Evolutionary conservation across 2,113 vertebrate species (phyloP).

Genomic region (Sinocyclocheilus rhinocerous): DNA sequence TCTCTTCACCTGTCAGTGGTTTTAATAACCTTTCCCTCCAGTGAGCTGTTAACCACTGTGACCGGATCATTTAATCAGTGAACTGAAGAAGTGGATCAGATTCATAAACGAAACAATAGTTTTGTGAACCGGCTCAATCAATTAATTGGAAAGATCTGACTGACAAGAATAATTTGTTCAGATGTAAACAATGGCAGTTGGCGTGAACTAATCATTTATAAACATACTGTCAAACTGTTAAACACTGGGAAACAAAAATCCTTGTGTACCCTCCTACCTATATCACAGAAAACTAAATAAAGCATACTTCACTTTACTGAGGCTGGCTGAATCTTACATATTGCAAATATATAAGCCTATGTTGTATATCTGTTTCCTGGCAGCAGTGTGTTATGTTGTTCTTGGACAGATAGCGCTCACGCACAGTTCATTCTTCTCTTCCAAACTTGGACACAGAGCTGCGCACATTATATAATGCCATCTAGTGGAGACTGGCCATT

Average conservation of each 20-base stretch:
- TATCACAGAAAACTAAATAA: not conserved
- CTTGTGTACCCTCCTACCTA: not conserved
- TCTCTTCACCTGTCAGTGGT: too few relatives aligned
- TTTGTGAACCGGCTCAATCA: not conserved
- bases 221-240: not conserved
- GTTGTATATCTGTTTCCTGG: not conserved
- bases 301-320: not conserved
- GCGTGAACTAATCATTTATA: not conserved
- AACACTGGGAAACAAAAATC: not conserved
- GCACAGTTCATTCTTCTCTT: conserved; percentile 4
- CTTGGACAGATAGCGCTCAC: not conserved
- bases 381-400: not conserved
- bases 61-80: too few relatives aligned
- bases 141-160: not conserved
- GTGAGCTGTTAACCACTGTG: too few relatives aligned
- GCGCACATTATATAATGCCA: not conserved
- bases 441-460: conserved; percentile 1
- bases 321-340: not conserved
- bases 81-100: too few relatives aligned
- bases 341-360: not conserved
- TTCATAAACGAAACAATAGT: too few relatives aligned
- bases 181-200: not conserved
- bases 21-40: too few relatives aligned
- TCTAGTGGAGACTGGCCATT: not conserved
- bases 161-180: not conserved